Evolutionary conservation across 2,113 vertebrate genomes (phyloP), one percentile per base, ranked within the genome.

Genomic region (Toxotes chatareus): DNA sequence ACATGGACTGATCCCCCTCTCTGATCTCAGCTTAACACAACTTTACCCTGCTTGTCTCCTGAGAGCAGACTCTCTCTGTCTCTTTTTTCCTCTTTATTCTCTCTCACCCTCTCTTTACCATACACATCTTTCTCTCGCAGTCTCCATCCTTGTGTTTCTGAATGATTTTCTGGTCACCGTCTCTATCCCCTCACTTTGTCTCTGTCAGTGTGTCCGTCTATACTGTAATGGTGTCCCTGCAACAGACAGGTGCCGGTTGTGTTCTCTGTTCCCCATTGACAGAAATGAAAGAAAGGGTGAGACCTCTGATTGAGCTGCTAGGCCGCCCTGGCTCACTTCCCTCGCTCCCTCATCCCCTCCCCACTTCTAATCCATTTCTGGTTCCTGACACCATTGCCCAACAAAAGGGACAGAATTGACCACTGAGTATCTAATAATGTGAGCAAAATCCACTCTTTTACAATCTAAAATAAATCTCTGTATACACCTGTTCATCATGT

Each of bases 21-120:
- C 82, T 90, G 83, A 92, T 91, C 87, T 79, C 53, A 87, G 82
- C 81, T 92, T 89, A 88, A 86, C 76, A 87, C 87, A 85, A 86
- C 81, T 87, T 93, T 70, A 77, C 75, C 64, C 56, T 13, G 53
- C 31, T 36, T 60, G 61, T 85, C 87, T 83, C 86, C n/a, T 63
- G 80, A 79, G 79, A 86, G 68, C 51, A 61, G 7, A 64, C 60
- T 31, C 34, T 38, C 32, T 40, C 32, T 5, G 42, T 21, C 12
- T 32, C 14, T 79, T 59, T n/a, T 61, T 77, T 75, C 21, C 12
- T 32, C 16, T 79, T 59, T n/a, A 64, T 77, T 75, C 51, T 79
- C 42, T 81, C 38, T 7, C 2, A 4, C 16, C 7, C 27, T 36
- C 13, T 77, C 49, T 78, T 14, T 19, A 27, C 27, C 46, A n/a